Evolutionary conservation across 2,888 invertebrate species (phyloP).

Genomic region (Sphinx pinastri): DNA sequence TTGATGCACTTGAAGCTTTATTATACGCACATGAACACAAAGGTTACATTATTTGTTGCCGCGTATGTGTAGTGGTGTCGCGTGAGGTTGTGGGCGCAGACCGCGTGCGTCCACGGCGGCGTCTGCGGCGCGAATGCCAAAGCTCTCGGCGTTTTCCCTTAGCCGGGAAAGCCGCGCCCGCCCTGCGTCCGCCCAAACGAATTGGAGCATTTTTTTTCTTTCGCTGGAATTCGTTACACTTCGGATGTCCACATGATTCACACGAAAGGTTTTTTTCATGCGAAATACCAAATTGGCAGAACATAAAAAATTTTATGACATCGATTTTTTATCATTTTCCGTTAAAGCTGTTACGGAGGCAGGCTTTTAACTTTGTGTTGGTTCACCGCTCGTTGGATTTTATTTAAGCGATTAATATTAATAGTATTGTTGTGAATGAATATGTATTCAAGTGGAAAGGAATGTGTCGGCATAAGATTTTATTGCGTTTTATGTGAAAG

Average conservation of each 20-base stretch:
- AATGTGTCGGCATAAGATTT: not conserved
- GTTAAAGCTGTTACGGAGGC: not conserved
- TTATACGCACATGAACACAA: not conserved
- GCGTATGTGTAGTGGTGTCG: constrained; percentile 22
- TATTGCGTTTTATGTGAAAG: not conserved
- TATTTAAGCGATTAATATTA: not conserved
- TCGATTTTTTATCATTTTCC: constrained; percentile 6
- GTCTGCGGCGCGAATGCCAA: constrained; percentile 59
- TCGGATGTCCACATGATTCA: constrained; percentile 15
- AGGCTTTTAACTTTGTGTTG: not conserved
- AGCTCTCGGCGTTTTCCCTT: constrained; percentile 53
- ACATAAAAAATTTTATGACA: not conserved
- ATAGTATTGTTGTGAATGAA: not conserved
- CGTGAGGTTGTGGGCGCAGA: constrained; percentile 32
- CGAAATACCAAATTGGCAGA: constrained; percentile 11
- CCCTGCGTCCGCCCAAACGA: constrained; percentile 63
- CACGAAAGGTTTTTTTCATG: constrained; percentile 9
- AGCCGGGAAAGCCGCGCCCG: constrained; percentile 69
- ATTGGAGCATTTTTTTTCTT: constrained; percentile 56
- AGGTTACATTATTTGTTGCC: constrained; percentile 11
- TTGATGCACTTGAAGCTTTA: constrained; percentile 9
- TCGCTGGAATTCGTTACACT: constrained; percentile 51
- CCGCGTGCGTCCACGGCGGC: constrained; percentile 62
- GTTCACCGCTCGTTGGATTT: constrained; percentile 3
- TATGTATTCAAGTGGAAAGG: not conserved